These are phyloP conservation scores for Lasioglossum vierecki DNA, from an alignment of 2,888 invertebrate species.

Conservation along the genomic window DNA sequence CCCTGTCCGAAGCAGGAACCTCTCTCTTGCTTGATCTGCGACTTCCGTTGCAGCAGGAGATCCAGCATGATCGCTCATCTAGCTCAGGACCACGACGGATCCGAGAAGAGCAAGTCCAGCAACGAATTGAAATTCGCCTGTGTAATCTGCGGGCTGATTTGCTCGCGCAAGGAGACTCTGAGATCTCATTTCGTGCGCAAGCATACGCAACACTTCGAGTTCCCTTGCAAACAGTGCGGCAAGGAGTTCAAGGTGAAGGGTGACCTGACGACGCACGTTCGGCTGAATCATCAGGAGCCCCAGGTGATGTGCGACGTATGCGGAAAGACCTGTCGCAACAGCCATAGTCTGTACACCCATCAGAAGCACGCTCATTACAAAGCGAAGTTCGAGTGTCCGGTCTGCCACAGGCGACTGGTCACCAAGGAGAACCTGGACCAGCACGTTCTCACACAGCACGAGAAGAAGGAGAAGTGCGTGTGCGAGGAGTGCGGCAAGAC, in stretches of 20 bases:
- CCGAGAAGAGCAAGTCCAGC: slow-evolving; percentile 10
- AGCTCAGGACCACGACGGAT: slow-evolving; percentile 51
- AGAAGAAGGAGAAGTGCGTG: slow-evolving; percentile 61
- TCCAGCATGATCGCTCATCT: slow-evolving; percentile 62
- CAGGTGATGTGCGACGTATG: slow-evolving; percentile 72
- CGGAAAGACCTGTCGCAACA: slow-evolving; percentile 64
- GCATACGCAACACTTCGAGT: slow-evolving; percentile 73
- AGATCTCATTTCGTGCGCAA: slow-evolving; percentile 69
- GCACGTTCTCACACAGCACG: slow-evolving; percentile 65
- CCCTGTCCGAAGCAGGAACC: slow-evolving; percentile 38
- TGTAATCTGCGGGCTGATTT: slow-evolving; percentile 66
- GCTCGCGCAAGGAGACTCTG: slow-evolving; percentile 57
- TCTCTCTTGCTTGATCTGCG: slow-evolving; percentile 51
- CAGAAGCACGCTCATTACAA: slow-evolving; percentile 69
- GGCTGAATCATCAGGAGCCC: slow-evolving; percentile 67
- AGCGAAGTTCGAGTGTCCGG: slow-evolving; percentile 64
- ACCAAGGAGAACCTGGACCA: slow-evolving; percentile 66
- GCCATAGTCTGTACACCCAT: slow-evolving; percentile 64
- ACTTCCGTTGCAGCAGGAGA: slow-evolving; percentile 58
- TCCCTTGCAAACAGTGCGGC: slow-evolving; percentile 73
- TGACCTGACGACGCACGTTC: slow-evolving; percentile 71
- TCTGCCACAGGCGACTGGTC: slow-evolving; percentile 58
- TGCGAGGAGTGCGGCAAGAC: slow-evolving; percentile 75
- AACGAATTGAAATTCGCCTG: slow-evolving; percentile 66
- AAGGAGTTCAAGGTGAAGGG: slow-evolving; percentile 76